These are phyloP conservation scores for Monochamus saltuarius DNA, from an alignment of 1,140 invertebrate genomes.

Conservation along the genomic window DNA sequence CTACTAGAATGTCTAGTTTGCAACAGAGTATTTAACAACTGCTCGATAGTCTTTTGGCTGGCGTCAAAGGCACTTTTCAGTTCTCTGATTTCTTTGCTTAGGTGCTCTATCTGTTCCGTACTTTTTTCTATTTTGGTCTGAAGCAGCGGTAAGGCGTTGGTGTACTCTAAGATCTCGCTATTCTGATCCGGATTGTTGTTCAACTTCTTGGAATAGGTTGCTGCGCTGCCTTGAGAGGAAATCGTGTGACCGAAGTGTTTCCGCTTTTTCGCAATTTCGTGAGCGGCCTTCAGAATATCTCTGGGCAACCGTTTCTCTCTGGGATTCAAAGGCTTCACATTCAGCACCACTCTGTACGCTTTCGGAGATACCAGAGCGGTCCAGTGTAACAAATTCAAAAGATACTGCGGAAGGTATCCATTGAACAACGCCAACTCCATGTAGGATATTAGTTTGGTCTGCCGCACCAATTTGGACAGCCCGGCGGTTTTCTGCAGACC, in stretches of 20 bases:
- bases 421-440: constrained; percentile 71
- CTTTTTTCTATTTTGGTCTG: constrained; percentile 65
- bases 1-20: constrained; percentile 24
- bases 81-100: constrained; percentile 64
- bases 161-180: constrained; percentile 55
- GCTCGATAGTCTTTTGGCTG: constrained; percentile 34
- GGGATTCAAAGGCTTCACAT: constrained; percentile 77
- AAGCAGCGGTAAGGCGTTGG: constrained; percentile 55
- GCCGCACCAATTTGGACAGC: constrained; percentile 72
- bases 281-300: constrained; percentile 72
- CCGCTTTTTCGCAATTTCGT: constrained; percentile 71
- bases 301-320: constrained; percentile 74
- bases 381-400: constrained; percentile 70
- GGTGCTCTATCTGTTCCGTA: constrained; percentile 59
- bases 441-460: constrained; percentile 75
- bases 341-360: constrained; percentile 73
- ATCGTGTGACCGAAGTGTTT: constrained; percentile 67
- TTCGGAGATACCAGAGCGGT: constrained; percentile 74
- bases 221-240: constrained; percentile 58
- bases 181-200: constrained; percentile 59
- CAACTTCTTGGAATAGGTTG: constrained; percentile 61
- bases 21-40: constrained; percentile 18
- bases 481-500: constrained; percentile 75
- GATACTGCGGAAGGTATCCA: constrained; percentile 68
- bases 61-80: constrained; percentile 53